Conservation (phyloP, 2,113 vertebrate species). For the Parus major region DNA sequence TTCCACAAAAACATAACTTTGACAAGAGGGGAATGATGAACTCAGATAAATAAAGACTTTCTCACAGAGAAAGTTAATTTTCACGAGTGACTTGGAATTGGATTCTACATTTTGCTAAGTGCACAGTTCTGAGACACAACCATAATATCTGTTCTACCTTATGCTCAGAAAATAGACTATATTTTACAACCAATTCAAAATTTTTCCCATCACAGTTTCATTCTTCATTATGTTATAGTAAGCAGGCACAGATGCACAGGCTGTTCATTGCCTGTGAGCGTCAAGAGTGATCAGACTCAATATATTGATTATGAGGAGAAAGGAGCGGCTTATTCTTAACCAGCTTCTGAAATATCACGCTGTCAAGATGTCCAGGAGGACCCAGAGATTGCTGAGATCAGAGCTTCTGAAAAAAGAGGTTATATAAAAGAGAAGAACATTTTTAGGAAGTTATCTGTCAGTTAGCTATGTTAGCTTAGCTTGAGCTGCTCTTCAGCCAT, state of each 20-base stretch:
- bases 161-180: neutral
- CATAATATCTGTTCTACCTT: neutral
- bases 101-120: neutral
- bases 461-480: neutral
- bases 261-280: neutral
- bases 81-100: neutral
- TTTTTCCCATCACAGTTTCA: neutral
- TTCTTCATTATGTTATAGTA: neutral
- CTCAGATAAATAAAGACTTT: neutral
- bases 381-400: neutral
- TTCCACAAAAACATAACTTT: neutral
- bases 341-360: neutral
- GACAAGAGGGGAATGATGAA: neutral
- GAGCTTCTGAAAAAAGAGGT: neutral
- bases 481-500: neutral
- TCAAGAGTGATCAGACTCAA: neutral
- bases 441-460: neutral
- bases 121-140: neutral
- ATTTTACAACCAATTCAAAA: neutral
- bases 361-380: neutral
- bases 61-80: neutral
- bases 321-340: neutral
- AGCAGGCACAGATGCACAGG: neutral
- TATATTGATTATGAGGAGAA: neutral
- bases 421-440: neutral